Percentiles rank a stretch among this genome's conserved stretches.
Conservation (phyloP, 2,888 invertebrate genomes). For the Ethmia dodecea region DNA sequence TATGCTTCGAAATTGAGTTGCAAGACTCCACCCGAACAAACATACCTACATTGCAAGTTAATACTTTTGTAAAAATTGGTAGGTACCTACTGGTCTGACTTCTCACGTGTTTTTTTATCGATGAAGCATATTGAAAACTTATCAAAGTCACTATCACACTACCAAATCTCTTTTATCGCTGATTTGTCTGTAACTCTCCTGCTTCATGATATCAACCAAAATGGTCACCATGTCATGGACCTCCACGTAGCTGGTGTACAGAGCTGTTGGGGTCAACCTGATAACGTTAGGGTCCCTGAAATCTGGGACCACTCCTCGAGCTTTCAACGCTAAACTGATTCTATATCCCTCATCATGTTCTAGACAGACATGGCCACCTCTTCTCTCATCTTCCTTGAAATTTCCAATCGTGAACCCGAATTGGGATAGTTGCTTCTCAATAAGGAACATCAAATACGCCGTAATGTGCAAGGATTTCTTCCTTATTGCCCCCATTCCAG, state of each 20-base stretch:
- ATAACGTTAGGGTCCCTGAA: constrained; percentile 57
- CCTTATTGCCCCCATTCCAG: constrained; percentile 48
- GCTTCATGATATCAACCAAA: constrained; percentile 41
- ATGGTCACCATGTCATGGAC: constrained; percentile 49
- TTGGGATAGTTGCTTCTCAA: constrained; percentile 39
- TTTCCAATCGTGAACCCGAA: constrained; percentile 53
- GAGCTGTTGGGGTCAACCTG: constrained; percentile 46
- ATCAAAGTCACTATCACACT: constrained; percentile 31
- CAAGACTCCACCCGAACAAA: no score
- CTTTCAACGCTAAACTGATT: constrained; percentile 48
- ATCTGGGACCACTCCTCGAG: constrained; percentile 45
- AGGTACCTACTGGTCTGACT: no score
- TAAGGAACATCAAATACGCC: constrained; percentile 52
- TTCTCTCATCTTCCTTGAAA: constrained; percentile 36
- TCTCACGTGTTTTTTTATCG: no score
- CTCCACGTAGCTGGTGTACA: constrained; percentile 55
- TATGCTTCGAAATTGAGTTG: no score
- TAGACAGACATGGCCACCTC: constrained; percentile 58
- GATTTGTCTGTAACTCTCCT: constrained; percentile 38
- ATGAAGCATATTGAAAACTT: no score
- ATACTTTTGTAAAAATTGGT: no score
- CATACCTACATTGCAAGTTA: no score
- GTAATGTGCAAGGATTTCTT: constrained; percentile 58
- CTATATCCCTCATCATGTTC: constrained; percentile 55
- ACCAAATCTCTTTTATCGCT: constrained; percentile 35